phyloP scores from a whole-genome alignment of 2,113 vertebrate species.

The Sarotherodon lohbergeri region DNA sequence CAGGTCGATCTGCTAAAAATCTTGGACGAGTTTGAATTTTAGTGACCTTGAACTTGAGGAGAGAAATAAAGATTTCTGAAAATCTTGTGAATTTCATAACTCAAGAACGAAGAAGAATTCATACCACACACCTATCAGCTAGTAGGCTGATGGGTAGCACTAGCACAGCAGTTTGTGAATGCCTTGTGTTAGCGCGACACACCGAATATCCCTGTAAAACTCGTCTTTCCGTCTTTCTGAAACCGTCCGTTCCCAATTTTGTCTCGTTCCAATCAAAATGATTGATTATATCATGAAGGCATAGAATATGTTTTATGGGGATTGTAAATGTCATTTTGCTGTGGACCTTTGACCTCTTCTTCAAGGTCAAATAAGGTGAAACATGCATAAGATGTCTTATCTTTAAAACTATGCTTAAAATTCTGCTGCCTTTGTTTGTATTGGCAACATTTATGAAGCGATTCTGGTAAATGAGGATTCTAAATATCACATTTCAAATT shows the following conservation, averaged over 20 bases:
- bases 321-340: background rate
- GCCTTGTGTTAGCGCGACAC: background rate
- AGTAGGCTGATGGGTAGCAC: background rate
- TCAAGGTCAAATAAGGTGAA: background rate
- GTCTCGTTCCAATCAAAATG: background rate
- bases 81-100: background rate
- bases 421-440: background rate
- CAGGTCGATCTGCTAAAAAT: background rate
- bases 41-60: background rate
- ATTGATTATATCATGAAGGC: background rate
- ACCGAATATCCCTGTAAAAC: background rate
- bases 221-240: background rate
- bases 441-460: background rate
- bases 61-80: background rate
- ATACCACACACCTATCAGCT: background rate
- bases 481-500: background rate
- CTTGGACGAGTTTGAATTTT: background rate
- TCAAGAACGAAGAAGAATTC: background rate
- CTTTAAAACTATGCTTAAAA: fast-evolving
- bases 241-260: background rate
- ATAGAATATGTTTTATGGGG: background rate
- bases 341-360: background rate
- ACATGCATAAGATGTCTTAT: background rate
- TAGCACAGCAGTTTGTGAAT: background rate
- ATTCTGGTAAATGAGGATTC: background rate